phyloP scores from a whole-genome alignment of 2,113 vertebrate species.

The Nibea albiflora region DNA sequence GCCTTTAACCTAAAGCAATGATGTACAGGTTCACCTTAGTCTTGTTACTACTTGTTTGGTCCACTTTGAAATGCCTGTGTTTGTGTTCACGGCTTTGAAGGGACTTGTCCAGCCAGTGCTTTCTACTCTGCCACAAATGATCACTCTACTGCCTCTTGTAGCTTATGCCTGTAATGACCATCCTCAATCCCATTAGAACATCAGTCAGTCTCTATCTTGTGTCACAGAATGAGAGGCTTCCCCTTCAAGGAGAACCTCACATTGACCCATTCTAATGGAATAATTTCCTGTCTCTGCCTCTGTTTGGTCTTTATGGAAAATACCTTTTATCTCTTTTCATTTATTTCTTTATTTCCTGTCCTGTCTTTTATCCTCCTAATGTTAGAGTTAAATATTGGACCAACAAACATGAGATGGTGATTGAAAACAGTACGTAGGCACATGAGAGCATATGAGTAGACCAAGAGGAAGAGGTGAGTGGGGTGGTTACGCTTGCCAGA shows the following conservation, averaged over 20 bases:
- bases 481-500: neutral
- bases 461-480: neutral
- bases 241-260: slow-evolving; percentile 9
- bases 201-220: slow-evolving; percentile 36
- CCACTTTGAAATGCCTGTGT: slow-evolving; percentile 38
- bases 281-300: slow-evolving; percentile 15
- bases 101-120: slow-evolving; percentile 24
- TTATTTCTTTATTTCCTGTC: slow-evolving; percentile 3
- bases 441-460: neutral
- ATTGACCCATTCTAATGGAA: slow-evolving; percentile 34
- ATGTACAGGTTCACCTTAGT: neutral
- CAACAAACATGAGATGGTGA: neutral
- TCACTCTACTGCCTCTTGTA: slow-evolving; percentile 23
- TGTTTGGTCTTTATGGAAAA: slow-evolving; percentile 5
- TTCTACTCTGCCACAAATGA: slow-evolving; percentile 46
- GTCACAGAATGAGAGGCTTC: slow-evolving; percentile 24
- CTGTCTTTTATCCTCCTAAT: neutral
- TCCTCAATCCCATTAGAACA: slow-evolving; percentile 45
- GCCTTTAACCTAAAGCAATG: neutral
- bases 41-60: slow-evolving; percentile 5
- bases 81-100: slow-evolving; percentile 40
- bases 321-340: neutral
- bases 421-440: neutral
- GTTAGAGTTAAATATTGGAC: neutral
- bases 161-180: slow-evolving; percentile 33